Conservation (phyloP, 2,888 invertebrate genomes). For the Watsonalla binaria region DNA sequence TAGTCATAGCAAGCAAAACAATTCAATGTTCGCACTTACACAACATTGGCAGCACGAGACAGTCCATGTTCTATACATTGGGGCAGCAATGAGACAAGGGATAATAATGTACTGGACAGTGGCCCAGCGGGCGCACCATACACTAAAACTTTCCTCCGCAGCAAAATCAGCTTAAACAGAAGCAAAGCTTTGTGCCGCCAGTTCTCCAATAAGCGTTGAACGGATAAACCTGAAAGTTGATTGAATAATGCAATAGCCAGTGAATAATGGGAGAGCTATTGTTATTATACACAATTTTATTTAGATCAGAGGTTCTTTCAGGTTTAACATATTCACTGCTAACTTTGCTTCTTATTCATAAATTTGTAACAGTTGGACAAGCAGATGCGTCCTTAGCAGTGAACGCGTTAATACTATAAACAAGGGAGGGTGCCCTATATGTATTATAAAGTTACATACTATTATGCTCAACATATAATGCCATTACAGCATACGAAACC, state of each 20-base stretch:
- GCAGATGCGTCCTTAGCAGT: too few species aligned
- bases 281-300: too few species aligned
- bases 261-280: too few species aligned
- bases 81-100: constrained; percentile 94
- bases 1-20: background rate
- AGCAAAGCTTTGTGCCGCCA: constrained; percentile 96
- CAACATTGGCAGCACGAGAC: constrained; percentile 88
- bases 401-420: too few species aligned
- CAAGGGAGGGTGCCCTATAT: too few species aligned
- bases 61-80: constrained; percentile 92
- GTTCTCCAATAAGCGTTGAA: constrained; percentile 86
- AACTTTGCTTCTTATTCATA: too few species aligned
- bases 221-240: constrained; percentile 85
- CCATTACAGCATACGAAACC: too few species aligned
- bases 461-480: too few species aligned
- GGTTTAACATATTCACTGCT: too few species aligned
- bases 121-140: constrained; percentile 95
- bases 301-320: too few species aligned
- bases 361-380: too few species aligned
- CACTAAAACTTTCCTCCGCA: constrained; percentile 94
- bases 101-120: constrained; percentile 91
- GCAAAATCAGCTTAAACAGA: constrained; percentile 93
- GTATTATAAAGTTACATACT: too few species aligned
- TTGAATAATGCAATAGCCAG: constrained; percentile 16
- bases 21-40: constrained; percentile 61